Conservation (phyloP, 2,888 invertebrate genomes). For the Idaea dimidiata region DNA sequence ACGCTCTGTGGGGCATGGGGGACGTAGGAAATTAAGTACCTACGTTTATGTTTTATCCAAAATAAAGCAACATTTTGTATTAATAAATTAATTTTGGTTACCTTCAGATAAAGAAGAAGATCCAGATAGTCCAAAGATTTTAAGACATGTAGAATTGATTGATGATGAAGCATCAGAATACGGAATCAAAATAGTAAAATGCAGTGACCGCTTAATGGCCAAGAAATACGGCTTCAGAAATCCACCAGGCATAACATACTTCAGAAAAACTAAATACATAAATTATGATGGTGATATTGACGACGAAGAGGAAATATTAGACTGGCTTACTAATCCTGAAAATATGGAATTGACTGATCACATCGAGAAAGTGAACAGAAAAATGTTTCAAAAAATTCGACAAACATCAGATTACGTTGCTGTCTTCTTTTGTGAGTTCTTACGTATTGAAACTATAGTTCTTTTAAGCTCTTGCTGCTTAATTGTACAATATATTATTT, state of each 20-base stretch:
- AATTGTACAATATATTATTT: slow-evolving; percentile 9
- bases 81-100: not conserved
- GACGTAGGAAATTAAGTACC: no score
- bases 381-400: slow-evolving; percentile 95
- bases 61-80: not conserved
- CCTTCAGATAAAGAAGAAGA: slow-evolving; percentile 89
- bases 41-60: not conserved
- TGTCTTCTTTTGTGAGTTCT: slow-evolving; percentile 93
- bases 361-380: slow-evolving; percentile 93
- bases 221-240: slow-evolving; percentile 95
- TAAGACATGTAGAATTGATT: slow-evolving; percentile 93
- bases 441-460: slow-evolving; percentile 20
- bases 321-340: slow-evolving; percentile 95
- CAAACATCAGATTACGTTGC: slow-evolving; percentile 94
- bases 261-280: slow-evolving; percentile 92
- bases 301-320: slow-evolving; percentile 93
- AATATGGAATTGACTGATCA: slow-evolving; percentile 97
- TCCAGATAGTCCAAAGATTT: slow-evolving; percentile 87
- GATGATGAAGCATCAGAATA: slow-evolving; percentile 96
- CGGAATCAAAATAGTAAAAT: slow-evolving; percentile 94
- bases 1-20: no score
- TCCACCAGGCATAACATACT: slow-evolving; percentile 94
- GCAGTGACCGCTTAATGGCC: slow-evolving; percentile 93
- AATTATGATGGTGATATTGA: slow-evolving; percentile 97
- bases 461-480: not conserved